A percentile compares a stretch with the other conserved stretches of the same genome.
Evolutionary conservation across 2,888 invertebrate species (phyloP).

Genomic region (Heliconius charithonia): DNA sequence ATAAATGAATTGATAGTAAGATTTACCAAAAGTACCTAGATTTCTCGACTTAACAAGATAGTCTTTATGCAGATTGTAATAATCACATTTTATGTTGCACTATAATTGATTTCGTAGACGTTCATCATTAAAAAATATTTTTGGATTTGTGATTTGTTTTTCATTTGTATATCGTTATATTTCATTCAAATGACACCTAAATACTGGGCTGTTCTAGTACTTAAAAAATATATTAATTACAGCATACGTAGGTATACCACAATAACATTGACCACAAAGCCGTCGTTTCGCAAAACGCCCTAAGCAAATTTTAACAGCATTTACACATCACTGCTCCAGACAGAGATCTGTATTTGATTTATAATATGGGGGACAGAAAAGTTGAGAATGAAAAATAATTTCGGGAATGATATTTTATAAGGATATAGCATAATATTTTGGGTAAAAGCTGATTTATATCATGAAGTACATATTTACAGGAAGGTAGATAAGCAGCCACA

Average conservation of each 20-base stretch:
- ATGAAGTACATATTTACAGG: background rate
- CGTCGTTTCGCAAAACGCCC: constrained; percentile 43
- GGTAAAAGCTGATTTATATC: background rate
- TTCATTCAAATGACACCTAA: background rate
- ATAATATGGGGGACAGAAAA: constrained; percentile 73
- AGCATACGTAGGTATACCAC: constrained; percentile 3
- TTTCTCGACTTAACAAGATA: background rate
- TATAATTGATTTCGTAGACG: background rate
- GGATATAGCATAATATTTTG: background rate
- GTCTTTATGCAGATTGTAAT: background rate
- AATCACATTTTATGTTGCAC: background rate
- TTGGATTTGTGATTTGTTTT: no score
- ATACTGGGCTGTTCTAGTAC: background rate
- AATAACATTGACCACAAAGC: constrained; percentile 17
- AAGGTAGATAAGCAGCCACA: background rate
- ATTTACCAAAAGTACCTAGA: background rate
- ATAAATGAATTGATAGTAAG: no score
- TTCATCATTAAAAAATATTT: background rate
- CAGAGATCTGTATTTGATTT: constrained; percentile 81
- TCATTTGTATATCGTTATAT: no score
- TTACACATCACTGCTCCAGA: constrained; percentile 73
- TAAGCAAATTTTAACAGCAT: constrained; percentile 53
- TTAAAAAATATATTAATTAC: constrained; percentile 6
- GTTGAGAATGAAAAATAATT: constrained; percentile 77
- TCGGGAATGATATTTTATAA: constrained; percentile 50